Evolutionary conservation across 2,113 vertebrate species (phyloP).

Genomic region (Sinocyclocheilus grahami): DNA sequence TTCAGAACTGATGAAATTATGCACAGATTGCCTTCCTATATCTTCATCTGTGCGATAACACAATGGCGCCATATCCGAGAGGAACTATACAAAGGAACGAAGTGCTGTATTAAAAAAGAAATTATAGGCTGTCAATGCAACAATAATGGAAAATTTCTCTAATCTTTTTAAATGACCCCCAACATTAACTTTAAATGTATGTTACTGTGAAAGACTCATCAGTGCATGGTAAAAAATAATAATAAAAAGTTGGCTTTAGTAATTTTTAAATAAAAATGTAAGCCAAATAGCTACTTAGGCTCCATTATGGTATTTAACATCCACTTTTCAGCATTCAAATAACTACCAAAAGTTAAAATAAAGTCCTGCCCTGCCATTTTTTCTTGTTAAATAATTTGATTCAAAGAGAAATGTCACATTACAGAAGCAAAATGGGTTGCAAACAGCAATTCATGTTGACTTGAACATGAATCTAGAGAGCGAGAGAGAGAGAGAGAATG

Average conservation of each 20-base stretch:
- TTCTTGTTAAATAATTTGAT: neutral
- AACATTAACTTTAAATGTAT: neutral
- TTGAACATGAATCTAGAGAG: neutral
- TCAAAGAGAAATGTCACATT: neutral
- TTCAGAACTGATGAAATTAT: slow-evolving; percentile 35
- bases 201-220: neutral
- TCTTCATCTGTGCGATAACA: slow-evolving; percentile 19
- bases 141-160: neutral
- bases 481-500: neutral
- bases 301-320: neutral
- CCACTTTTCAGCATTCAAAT: slow-evolving; percentile 2
- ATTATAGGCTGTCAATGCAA: neutral
- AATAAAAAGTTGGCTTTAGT: neutral
- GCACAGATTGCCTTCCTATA: neutral
- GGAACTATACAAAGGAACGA: neutral
- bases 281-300: neutral
- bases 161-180: neutral
- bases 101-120: neutral
- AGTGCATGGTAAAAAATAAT: neutral
- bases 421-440: neutral
- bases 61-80: neutral
- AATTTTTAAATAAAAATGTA: neutral
- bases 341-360: slow-evolving; percentile 21
- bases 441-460: slow-evolving; percentile 8
- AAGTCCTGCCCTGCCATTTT: neutral